Base-by-base conservation (phyloP, 2,888 invertebrate genomes). In the Pelosia muscerda region DNA sequence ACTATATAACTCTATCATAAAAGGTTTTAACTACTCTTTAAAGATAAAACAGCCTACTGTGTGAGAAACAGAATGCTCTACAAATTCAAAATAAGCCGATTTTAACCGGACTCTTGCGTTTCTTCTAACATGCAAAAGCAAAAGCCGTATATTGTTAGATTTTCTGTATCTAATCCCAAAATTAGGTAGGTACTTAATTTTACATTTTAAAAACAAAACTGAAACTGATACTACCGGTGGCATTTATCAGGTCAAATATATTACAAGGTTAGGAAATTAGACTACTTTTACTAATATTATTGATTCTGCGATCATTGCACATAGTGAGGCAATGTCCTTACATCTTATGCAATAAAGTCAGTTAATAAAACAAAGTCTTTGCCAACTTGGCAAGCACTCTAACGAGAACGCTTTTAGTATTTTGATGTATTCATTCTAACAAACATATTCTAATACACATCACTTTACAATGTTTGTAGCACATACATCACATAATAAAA, bases 371-470 rank as follows among this genome's bases (percentile, higher is more conserved):
- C 65, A 42, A 49, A 42, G 10, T 56, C 69, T 77, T 65, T 88
- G 88, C 88, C 87, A 88, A 88, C 66, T 87, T 87, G 88, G 88
- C 87, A 86, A 75, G 76, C 76, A 67, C 69, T 76, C 73, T 68
- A 69, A 72, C 72, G 62, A 68, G 69, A 76, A 76, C 70, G 75
- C 80, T 82, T 76, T 82, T 74, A 83, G 86, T 81, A 78, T 87
- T 86, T 83, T 84, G 84, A 85, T 84, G 84, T 84, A 84, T 86
- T 82, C 77, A 64, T 78, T 31, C 53, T n/a, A 49, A 22, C 26
- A 26, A 76, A 60, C 56, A 66, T 80, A 80, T 81, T 81, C 81
- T 74, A 70, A 75, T 74, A 74, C 69, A 73, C 73, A 67, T 49
- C 2, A n/a, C n/a, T 49, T 19, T 49, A 49, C n/a, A n/a, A 42